Evolutionary conservation across 1,140 invertebrate genomes (phyloP).

Genomic region (Drosophila asahinai): DNA sequence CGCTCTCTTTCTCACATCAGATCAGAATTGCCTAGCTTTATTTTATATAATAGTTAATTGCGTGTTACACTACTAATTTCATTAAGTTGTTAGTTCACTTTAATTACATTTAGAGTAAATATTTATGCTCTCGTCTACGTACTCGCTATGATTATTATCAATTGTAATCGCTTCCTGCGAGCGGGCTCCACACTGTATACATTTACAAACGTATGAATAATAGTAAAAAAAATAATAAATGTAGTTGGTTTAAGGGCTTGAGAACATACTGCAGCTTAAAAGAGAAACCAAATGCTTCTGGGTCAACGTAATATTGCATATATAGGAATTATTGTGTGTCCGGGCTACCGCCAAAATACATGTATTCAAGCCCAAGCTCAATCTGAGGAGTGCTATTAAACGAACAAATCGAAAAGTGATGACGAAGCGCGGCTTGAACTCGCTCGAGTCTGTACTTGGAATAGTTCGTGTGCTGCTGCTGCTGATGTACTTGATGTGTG

Average conservation of each 20-base stretch:
- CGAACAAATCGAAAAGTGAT: constrained; percentile 11
- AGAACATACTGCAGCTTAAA: constrained; percentile 35
- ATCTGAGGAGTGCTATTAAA: constrained; percentile 27
- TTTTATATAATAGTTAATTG: constrained; percentile 76
- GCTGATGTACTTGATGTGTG: constrained; percentile 51
- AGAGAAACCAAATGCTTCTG: constrained; percentile 12
- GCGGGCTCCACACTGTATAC: constrained; percentile 30
- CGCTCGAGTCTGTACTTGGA: constrained; percentile 50
- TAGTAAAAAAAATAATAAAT: constrained; percentile 35
- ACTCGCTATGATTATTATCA: constrained; percentile 73
- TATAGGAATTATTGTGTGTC: constrained; percentile 52
- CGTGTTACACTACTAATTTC: constrained; percentile 80
- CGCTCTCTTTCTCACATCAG: constrained; percentile 53
- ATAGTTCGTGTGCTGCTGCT: constrained; percentile 47
- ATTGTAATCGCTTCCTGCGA: constrained; percentile 47
- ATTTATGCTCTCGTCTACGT: constrained; percentile 60
- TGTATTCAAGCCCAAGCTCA: constrained; percentile 41
- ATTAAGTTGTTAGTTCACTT: constrained; percentile 64
- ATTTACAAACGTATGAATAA: constrained; percentile 48
- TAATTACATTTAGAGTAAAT: constrained; percentile 81
- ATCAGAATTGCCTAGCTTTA: constrained; percentile 77
- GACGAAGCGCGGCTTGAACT: constrained; percentile 4
- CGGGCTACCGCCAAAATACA: constrained; percentile 21
- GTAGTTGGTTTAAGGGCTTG: constrained; percentile 18
- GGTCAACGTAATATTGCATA: constrained; percentile 30